A percentile compares a stretch with the other conserved stretches of the same genome.
Evolutionary conservation across 2,797 vertebrate species (phyloP).

Genomic region (Tenualosa ilisha): DNA sequence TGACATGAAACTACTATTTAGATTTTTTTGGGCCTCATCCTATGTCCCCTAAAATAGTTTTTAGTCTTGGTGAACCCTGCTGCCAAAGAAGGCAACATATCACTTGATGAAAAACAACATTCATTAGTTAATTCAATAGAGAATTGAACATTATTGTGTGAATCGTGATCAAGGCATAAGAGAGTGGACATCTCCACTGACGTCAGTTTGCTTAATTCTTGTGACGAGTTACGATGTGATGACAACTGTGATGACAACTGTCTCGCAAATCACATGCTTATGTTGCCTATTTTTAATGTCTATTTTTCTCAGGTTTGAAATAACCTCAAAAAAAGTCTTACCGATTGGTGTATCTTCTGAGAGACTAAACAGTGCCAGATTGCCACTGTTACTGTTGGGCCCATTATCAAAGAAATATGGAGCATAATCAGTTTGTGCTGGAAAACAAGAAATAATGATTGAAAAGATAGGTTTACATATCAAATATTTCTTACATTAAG

Average conservation of each 20-base stretch:
- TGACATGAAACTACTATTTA: too few relatives aligned
- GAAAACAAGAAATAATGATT: constrained; percentile 42
- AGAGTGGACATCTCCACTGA: constrained; percentile 53
- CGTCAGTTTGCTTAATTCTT: constrained; percentile 40
- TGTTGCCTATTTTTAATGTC: too few relatives aligned
- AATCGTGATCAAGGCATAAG: constrained; percentile 36
- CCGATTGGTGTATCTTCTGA: constrained; percentile 90
- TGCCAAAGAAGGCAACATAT: too few relatives aligned
- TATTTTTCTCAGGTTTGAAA: neutral
- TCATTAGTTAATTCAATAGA: too few relatives aligned
- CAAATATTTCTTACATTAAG: neutral
- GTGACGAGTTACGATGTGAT: constrained; percentile 39
- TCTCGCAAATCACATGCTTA: neutral
- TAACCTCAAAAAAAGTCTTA: constrained; percentile 65
- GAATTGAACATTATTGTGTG: constrained; percentile 16
- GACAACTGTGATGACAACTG: too few relatives aligned
- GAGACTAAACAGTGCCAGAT: constrained; percentile 93
- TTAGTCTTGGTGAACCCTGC: too few relatives aligned
- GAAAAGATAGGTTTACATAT: neutral
- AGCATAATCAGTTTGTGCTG: constrained; percentile 88
- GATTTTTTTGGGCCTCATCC: too few relatives aligned
- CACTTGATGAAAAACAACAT: too few relatives aligned
- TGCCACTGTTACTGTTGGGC: constrained; percentile 86
- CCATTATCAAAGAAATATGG: constrained; percentile 95
- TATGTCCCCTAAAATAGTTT: too few relatives aligned